Evolutionary conservation across 2,113 vertebrate genomes (phyloP).

Genomic region (Dicaeum eximium): DNA sequence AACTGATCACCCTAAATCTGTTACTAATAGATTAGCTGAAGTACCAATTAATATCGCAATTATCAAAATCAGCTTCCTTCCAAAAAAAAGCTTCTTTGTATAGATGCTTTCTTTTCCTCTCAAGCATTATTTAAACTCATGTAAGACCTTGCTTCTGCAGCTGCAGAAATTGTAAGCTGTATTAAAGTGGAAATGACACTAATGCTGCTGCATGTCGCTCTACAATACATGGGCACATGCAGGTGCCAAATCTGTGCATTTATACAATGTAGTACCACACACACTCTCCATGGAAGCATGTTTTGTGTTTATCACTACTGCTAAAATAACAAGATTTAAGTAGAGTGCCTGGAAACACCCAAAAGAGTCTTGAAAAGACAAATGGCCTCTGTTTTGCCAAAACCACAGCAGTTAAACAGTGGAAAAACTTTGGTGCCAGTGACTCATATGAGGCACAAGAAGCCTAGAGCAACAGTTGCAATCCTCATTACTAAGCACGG

Average conservation of each 20-base stretch:
- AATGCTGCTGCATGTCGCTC: neutral
- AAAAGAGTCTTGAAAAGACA: neutral
- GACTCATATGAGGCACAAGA: neutral
- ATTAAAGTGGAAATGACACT: neutral
- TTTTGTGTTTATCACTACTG: neutral
- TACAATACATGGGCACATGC: neutral
- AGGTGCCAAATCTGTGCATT: neutral
- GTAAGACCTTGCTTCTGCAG: neutral
- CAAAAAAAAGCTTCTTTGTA: neutral
- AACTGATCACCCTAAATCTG: neutral
- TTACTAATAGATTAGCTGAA: neutral
- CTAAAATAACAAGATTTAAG: conserved; percentile 30
- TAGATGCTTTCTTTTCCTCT: neutral
- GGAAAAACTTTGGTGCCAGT: neutral
- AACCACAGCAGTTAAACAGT: neutral
- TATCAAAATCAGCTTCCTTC: neutral
- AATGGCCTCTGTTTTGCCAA: neutral
- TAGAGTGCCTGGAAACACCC: neutral
- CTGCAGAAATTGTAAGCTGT: neutral
- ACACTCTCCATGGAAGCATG: neutral
- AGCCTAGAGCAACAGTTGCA: neutral
- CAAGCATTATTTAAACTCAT: neutral
- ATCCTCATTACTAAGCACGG: neutral
- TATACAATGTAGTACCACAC: neutral
- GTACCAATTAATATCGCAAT: neutral